phyloP scores from a whole-genome alignment of 2,888 invertebrate species.

The Drosophila meridiana region DNA sequence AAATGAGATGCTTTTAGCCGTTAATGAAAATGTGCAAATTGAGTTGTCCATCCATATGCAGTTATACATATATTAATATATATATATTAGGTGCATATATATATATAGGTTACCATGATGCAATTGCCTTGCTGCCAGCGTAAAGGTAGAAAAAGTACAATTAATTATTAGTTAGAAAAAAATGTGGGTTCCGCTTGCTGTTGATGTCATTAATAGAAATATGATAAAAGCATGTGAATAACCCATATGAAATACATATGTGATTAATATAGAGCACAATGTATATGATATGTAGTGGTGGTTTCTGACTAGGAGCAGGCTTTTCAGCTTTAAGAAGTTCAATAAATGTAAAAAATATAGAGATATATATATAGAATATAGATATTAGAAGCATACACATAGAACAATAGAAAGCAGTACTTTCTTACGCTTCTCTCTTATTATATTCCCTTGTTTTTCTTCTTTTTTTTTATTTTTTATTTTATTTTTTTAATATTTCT shows the following conservation, averaged over 20 bases:
- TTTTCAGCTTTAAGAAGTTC: not conserved
- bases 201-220: conserved; percentile 5
- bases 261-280: not conserved
- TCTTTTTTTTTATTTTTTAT: no score
- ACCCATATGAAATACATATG: not conserved
- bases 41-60: conserved; percentile 31
- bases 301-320: not conserved
- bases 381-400: no score
- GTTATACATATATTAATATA: conserved; percentile 17
- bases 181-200: not conserved
- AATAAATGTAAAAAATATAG: not conserved
- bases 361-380: no score
- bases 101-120: conserved; percentile 11
- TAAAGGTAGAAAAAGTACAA: not conserved
- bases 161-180: conserved; percentile 6
- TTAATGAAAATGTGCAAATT: conserved; percentile 67
- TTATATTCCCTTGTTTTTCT: not conserved
- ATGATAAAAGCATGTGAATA: conserved; percentile 3
- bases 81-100: conserved; percentile 4
- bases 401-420: no score
- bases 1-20: conserved; percentile 70
- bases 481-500: no score
- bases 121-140: conserved; percentile 1
- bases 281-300: no score
- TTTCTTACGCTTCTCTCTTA: not conserved